Base-by-base conservation (phyloP, 2,113 vertebrate species). In the Gasterosteus aculeatus region DNA sequence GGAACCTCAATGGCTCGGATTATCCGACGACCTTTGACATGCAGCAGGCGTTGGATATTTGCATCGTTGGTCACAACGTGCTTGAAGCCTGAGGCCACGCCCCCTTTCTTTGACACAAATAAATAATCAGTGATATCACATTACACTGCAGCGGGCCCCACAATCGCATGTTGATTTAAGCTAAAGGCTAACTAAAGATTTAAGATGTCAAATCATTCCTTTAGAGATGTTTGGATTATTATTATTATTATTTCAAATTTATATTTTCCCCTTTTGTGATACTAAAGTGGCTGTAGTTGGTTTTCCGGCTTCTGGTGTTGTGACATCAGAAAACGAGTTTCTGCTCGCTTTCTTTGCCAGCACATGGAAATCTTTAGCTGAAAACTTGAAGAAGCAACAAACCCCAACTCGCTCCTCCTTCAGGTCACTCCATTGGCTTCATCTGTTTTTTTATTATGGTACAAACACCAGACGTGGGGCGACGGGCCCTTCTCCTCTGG, bases 41-140 rank as follows among this genome's bases (percentile, higher is more conserved):
- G 93, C 64, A 94, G 77, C 68, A 93, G 16, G 1, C 91, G 87
- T 59, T 87, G 79, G 7, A 84, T 68, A 10, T 75, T 33, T 2
- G 0, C 1, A 0, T 87, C 70, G 2, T 94, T 93, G 81, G 82
- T 85, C 59, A 73, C 78, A 18, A 91, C 89, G 1, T 92, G 91
- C 0, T 77, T n/a, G 60, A 95, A 94, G 4, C 94, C 94, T n/a
- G 94, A 94, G 4, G 91, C 87, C 3, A 93, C 85, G 4, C 94
- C 94, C 16, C 94, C 94, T 89, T 85, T 59, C 94, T 94, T 83
- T 16, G n/a, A 70, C 8, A 22, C 38, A 19, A 65, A 31, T 1
- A 68, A 46, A 49, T 5, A 3, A 56, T 69, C 19, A 54, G 33
- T 51, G 15, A 11, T 31, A 19, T 22, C 2, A 39, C 39, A 58